Evolutionary conservation across 2,888 invertebrate species (phyloP), one percentile per base, ranked within the genome.

Genomic region (Lordiphosa fenestrarum): DNA sequence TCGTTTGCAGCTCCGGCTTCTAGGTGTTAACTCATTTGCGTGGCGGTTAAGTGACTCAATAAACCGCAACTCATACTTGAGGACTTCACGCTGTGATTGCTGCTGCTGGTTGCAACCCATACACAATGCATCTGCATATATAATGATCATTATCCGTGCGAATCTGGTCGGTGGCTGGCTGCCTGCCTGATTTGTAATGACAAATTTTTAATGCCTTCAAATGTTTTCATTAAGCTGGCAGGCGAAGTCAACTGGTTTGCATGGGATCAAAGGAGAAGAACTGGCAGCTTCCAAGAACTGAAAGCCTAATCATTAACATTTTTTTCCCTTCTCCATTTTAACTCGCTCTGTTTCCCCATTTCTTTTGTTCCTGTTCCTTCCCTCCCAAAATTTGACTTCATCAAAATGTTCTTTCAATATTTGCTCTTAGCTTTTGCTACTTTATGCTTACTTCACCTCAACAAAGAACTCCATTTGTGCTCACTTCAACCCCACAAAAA

Each of bases 11-110:
- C 41, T 23, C 12, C 35, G 23, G 35, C 35, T 41, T 25, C 33
- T 62, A 75, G 80, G 85, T 78, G 78, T 84, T 83, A 84, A 84
- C 76, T 83, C 83, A 84, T 84, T 83, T 83, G 80, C 66, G 61
- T 69, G 58, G 63, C 73, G 60, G 58, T 69, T 71, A 82, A 85
- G 76, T 80, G 84, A 72, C 83, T 80, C 84, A 80, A 84, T 84
- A 83, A 77, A 74, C 63, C 76, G 59, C 80, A 69, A 64, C 83
- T 82, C 71, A 63, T 62, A 69, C 51, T 59, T 59, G 78, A 73
- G 71, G 75, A 73, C 78, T 73, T 53, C 83, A 71, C 66, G 77
- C 77, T 71, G 77, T 42, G 84, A 23, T 50, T 44, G 46, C 39
- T 48, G 10, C 23, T 25, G 10, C 36, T 0, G 21, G 21, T 30